Evolutionary conservation across 2,888 invertebrate species (phyloP).

Genomic region (Laothoe populi): DNA sequence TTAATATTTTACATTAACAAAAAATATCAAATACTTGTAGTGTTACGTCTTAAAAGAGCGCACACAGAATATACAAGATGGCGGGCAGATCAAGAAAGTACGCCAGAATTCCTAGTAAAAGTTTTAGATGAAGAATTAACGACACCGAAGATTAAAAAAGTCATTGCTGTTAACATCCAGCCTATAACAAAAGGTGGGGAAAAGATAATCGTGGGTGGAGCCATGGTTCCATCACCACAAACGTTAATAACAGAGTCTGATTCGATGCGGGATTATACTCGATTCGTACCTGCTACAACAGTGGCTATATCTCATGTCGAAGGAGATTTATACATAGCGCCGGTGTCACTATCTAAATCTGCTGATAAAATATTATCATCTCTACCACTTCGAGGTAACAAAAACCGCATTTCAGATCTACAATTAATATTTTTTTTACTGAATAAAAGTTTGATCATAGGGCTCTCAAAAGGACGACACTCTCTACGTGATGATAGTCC

Average conservation of each 20-base stretch:
- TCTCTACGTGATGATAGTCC: conserved; percentile 70
- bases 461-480: conserved; percentile 32
- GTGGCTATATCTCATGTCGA: conserved; percentile 36
- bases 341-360: conserved; percentile 34
- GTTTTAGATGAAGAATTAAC: conserved; percentile 72
- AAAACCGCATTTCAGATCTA: conserved; percentile 4
- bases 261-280: conserved; percentile 59
- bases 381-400: conserved; percentile 41
- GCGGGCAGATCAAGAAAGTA: conserved; percentile 59
- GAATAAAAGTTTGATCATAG: conserved; percentile 26
- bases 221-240: conserved; percentile 51
- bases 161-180: conserved; percentile 69
- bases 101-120: conserved; percentile 74
- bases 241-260: conserved; percentile 38
- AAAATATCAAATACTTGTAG: conserved; percentile 41
- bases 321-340: conserved; percentile 39
- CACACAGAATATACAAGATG: conserved; percentile 71
- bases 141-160: conserved; percentile 49
- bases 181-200: conserved; percentile 53
- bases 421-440: neutral
- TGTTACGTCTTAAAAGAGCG: conserved; percentile 66
- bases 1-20: conserved; percentile 18
- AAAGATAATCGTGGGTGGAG: conserved; percentile 71
- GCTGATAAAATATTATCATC: conserved; percentile 37
- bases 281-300: conserved; percentile 65